These are phyloP conservation scores for Maccullochella peelii DNA, from an alignment of 2,113 vertebrate species.

Conservation along the genomic window DNA sequence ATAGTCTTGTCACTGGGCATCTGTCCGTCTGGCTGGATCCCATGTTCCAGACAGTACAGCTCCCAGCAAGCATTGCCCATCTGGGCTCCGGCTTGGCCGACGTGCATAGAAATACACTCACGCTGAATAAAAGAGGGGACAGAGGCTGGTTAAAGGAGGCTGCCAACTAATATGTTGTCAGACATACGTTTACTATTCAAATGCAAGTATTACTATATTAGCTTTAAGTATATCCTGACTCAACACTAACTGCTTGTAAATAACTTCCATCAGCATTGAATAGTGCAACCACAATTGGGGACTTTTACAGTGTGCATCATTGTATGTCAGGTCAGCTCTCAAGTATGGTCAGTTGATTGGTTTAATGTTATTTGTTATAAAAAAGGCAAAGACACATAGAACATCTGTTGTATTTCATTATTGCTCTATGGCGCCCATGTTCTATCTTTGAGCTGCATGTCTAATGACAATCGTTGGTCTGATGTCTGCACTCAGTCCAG, in stretches of 20 bases:
- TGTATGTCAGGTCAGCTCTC: neutral
- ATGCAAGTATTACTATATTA: neutral
- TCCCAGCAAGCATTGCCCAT: slow-evolving; percentile 96
- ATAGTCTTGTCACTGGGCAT: slow-evolving; percentile 86
- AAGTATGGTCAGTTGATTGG: neutral
- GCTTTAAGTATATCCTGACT: neutral
- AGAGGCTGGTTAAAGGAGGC: neutral
- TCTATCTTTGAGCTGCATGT: neutral
- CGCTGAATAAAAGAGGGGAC: slow-evolving; percentile 64
- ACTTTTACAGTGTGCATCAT: neutral
- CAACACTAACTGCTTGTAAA: neutral
- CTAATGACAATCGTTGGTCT: neutral
- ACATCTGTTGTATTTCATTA: neutral
- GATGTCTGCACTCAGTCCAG: neutral
- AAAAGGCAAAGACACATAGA: neutral
- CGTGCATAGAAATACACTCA: slow-evolving; percentile 87
- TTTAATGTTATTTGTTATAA: neutral
- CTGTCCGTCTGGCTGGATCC: slow-evolving; percentile 86
- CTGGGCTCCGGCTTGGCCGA: slow-evolving; percentile 93
- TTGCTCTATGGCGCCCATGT: neutral
- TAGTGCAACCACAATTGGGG: neutral
- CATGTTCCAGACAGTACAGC: slow-evolving; percentile 86
- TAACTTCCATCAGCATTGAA: neutral
- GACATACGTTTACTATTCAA: neutral
- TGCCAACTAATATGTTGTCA: neutral